These are phyloP conservation scores for Agrochola lychnidis DNA, from an alignment of 2,888 invertebrate genomes.

Conservation along the genomic window DNA sequence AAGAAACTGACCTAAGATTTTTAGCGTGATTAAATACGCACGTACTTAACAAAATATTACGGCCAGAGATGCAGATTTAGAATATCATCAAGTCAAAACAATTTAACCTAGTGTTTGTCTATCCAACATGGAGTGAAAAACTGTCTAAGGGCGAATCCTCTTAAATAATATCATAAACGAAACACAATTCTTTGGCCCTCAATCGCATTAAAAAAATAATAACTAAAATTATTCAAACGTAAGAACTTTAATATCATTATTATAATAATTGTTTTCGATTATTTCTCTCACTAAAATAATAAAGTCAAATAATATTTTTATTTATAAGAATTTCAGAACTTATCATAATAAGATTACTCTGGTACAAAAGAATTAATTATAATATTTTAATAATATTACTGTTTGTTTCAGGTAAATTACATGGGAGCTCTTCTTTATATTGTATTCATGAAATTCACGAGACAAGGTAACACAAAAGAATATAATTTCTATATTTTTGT, in stretches of 20 bases:
- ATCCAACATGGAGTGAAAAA: conserved; percentile 3
- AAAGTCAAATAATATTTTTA: conserved; percentile 36
- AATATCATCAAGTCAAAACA: too few species aligned
- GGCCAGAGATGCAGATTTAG: too few species aligned
- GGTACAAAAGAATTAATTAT: conserved; percentile 64
- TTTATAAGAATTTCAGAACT: conserved; percentile 41
- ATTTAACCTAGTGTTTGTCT: neutral
- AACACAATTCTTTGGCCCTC: neutral
- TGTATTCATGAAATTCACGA: conserved; percentile 66
- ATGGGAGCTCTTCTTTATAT: conserved; percentile 49
- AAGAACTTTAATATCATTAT: neutral
- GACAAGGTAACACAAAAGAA: conserved; percentile 63
- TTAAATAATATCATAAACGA: neutral
- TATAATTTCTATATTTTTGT: conserved; percentile 49
- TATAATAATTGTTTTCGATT: conserved; percentile 19
- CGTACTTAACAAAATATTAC: too few species aligned
- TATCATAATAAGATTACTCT: conserved; percentile 56
- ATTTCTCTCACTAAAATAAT: conserved; percentile 4
- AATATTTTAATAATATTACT: conserved; percentile 66
- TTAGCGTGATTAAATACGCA: too few species aligned
- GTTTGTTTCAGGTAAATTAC: conserved; percentile 68
- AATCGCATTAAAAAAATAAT: neutral
- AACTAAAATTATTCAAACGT: conserved; percentile 17
- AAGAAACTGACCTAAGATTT: too few species aligned
- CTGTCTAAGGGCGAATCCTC: neutral